phyloP scores from a whole-genome alignment of 92 coral and sea anemone genomes.

The Bergia puertoricense region DNA sequence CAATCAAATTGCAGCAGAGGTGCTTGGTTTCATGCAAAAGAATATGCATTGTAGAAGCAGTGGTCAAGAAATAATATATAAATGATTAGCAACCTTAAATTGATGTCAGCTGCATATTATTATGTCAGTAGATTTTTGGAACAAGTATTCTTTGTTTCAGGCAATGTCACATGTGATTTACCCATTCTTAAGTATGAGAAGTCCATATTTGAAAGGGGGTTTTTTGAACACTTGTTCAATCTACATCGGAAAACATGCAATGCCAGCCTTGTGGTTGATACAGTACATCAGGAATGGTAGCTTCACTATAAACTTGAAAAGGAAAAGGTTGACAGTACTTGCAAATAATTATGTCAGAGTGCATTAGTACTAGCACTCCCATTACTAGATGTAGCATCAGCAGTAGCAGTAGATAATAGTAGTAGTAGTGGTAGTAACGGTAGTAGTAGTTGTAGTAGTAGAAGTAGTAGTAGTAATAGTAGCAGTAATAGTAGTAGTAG shows the following conservation, averaged over 20 bases:
- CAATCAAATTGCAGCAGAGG: no score
- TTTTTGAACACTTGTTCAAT: not conserved
- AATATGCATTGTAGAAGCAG: no score
- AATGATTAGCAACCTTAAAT: no score
- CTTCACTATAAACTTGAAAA: not conserved
- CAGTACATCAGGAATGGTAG: not conserved
- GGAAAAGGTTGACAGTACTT: not conserved
- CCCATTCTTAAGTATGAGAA: conserved; percentile 23
- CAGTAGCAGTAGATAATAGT: not conserved
- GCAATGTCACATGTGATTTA: not conserved
- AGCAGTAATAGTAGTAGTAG: no score
- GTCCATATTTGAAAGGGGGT: conserved; percentile 5
- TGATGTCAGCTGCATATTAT: no score
- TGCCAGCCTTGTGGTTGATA: conserved; percentile 5
- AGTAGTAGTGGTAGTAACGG: not conserved
- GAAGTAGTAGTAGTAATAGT: no score
- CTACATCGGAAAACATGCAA: not conserved
- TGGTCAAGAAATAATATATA: no score
- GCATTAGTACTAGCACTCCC: not conserved
- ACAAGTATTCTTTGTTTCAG: not conserved
- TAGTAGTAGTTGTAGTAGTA: not conserved
- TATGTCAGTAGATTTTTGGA: no score
- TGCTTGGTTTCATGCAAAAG: no score
- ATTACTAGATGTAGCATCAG: not conserved
- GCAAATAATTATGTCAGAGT: not conserved